phyloP scores from a whole-genome alignment of 2,888 invertebrate genomes.

The Clunio marinus region DNA sequence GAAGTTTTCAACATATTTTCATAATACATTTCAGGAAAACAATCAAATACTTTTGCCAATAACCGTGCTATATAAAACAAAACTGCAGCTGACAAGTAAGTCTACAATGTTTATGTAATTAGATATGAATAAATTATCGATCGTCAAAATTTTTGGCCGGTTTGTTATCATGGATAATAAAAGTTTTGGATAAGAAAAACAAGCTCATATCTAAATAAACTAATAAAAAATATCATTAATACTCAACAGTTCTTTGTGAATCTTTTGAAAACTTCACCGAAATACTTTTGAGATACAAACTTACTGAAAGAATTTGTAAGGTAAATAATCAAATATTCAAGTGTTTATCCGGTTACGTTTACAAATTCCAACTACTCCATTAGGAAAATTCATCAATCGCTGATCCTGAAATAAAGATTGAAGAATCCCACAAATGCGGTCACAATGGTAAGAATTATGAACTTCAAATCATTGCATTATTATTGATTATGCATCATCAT shows the following conservation, averaged over 20 bases:
- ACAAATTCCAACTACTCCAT: background rate
- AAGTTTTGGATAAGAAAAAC: background rate
- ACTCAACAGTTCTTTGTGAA: conserved; percentile 1
- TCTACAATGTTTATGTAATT: background rate
- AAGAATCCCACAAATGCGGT: background rate
- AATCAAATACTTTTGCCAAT: background rate
- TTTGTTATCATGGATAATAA: background rate
- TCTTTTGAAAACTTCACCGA: background rate
- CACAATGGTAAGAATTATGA: too few species aligned
- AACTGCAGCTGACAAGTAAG: conserved; percentile 1
- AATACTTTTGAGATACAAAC: background rate
- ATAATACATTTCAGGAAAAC: background rate
- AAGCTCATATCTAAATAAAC: too few species aligned
- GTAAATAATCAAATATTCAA: background rate
- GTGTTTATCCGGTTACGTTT: background rate
- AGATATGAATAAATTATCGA: background rate
- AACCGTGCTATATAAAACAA: background rate
- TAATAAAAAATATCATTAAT: background rate
- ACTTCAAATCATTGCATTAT: too few species aligned
- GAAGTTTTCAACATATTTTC: background rate
- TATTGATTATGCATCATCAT: too few species aligned
- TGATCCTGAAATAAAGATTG: background rate
- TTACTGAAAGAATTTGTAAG: background rate
- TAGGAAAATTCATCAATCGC: background rate
- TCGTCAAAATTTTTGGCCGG: background rate